These are phyloP conservation scores for Sisyra terminalis DNA, from an alignment of 2,888 invertebrate species.

Conservation along the genomic window DNA sequence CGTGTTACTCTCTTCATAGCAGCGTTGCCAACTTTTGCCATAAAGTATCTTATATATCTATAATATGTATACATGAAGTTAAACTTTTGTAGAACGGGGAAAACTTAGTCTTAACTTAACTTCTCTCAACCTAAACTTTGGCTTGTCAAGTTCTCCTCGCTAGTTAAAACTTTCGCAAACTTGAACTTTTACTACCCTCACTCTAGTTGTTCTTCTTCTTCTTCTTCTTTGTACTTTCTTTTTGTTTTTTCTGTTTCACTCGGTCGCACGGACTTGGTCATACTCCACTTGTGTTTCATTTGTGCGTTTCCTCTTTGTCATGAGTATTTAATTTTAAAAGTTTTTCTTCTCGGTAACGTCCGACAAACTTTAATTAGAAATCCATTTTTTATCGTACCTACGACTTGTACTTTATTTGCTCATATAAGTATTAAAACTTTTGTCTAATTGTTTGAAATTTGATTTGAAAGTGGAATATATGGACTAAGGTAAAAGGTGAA, in stretches of 20 bases:
- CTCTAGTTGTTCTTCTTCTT: background rate
- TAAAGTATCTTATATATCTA: constrained; percentile 21
- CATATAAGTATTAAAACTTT: too few species aligned
- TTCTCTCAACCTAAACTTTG: constrained; percentile 21
- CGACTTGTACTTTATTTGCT: too few species aligned
- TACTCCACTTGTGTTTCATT: background rate
- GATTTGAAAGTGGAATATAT: too few species aligned
- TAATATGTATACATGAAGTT: constrained; percentile 21
- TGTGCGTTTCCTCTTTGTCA: background rate
- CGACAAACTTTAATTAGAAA: constrained; percentile 1
- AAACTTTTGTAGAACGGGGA: constrained; percentile 29
- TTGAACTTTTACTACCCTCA: constrained; percentile 7
- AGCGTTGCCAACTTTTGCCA: constrained; percentile 27
- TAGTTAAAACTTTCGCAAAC: constrained; percentile 23
- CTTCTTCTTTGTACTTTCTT: background rate
- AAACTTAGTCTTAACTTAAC: constrained; percentile 15
- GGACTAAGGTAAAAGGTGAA: too few species aligned
- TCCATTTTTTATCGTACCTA: background rate
- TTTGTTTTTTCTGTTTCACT: constrained; percentile 1
- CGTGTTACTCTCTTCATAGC: constrained; percentile 18
- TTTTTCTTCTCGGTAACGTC: too few species aligned
- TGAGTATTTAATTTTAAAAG: background rate
- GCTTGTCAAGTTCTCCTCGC: constrained; percentile 19
- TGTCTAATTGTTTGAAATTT: too few species aligned
- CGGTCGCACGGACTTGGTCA: background rate